Evolutionary conservation across 2,888 invertebrate genomes (phyloP).

Genomic region (Pemphredon lugubris): DNA sequence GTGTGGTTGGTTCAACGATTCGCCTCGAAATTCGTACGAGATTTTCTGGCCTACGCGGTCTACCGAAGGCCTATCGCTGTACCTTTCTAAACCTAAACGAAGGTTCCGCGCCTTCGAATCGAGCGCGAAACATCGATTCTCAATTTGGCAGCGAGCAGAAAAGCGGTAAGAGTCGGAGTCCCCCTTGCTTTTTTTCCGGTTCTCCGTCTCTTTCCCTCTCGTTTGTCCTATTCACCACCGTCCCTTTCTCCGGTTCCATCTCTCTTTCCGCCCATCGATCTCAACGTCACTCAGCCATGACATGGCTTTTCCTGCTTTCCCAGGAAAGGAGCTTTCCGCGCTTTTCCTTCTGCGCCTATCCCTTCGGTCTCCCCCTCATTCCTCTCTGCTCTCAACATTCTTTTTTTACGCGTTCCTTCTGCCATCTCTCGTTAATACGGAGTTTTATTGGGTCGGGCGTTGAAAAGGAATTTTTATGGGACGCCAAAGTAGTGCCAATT

Average conservation of each 20-base stretch:
- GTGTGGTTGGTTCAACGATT: too few species aligned
- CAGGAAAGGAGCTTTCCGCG: conserved; percentile 12
- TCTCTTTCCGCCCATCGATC: conserved; percentile 53
- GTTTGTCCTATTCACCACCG: background rate
- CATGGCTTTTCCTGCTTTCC: conserved; percentile 50
- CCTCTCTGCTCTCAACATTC: conserved; percentile 7
- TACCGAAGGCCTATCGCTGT: background rate
- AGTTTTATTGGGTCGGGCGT: background rate
- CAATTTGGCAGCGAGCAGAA: conserved; percentile 61
- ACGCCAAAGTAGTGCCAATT: too few species aligned
- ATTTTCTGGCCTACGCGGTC: background rate
- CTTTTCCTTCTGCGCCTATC: background rate
- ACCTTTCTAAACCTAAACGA: conserved; percentile 11
- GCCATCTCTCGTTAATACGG: background rate
- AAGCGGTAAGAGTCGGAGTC: conserved; percentile 46
- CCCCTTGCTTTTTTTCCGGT: background rate
- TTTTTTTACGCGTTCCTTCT: background rate
- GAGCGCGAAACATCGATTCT: conserved; percentile 63
- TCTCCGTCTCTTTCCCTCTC: conserved; percentile 6
- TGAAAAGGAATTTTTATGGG: too few species aligned
- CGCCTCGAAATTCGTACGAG: too few species aligned
- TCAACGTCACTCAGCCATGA: conserved; percentile 56
- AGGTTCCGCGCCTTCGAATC: conserved; percentile 41
- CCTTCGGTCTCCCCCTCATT: conserved; percentile 6
- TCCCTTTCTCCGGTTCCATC: conserved; percentile 10